Conservation (phyloP, 2,888 invertebrate genomes). For the Hoplodrina ambigua region DNA sequence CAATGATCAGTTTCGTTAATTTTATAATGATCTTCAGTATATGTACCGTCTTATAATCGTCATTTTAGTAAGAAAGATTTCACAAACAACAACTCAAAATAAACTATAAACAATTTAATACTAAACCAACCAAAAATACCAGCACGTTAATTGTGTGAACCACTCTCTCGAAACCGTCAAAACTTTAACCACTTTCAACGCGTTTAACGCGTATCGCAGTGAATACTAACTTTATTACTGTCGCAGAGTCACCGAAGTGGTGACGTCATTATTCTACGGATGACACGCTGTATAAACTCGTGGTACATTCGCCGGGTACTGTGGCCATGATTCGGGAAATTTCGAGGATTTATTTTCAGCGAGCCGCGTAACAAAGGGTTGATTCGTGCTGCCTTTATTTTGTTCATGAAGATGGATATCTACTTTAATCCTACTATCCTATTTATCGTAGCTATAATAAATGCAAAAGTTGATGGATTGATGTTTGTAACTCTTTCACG, state of each 20-base stretch:
- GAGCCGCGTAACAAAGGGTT: not conserved
- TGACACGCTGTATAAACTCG: conserved; percentile 52
- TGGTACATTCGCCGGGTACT: conserved; percentile 30
- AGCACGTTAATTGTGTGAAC: conserved; percentile 5
- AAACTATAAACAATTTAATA: not conserved
- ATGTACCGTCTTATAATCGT: no score
- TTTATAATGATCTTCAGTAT: no score
- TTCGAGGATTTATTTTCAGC: conserved; percentile 19
- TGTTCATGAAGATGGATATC: not conserved
- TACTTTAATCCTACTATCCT: not conserved
- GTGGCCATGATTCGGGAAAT: conserved; percentile 23
- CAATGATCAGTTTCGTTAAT: no score
- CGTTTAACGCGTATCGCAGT: conserved; percentile 39
- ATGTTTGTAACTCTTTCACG: no score
- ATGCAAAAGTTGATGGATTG: no score
- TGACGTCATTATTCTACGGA: conserved; percentile 60
- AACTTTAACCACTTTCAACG: conserved; percentile 42
- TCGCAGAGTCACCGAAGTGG: conserved; percentile 36
- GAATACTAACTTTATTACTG: conserved; percentile 54
- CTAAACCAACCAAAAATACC: not conserved
- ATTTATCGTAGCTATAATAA: no score
- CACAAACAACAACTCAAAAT: no score
- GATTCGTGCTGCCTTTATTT: not conserved
- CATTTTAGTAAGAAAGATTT: no score
- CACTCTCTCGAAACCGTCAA: conserved; percentile 18